Percentiles rank a stretch among this genome's conserved stretches.
Conservation (phyloP, 2,797 vertebrate species). For the Adrianichthys oophorus region DNA sequence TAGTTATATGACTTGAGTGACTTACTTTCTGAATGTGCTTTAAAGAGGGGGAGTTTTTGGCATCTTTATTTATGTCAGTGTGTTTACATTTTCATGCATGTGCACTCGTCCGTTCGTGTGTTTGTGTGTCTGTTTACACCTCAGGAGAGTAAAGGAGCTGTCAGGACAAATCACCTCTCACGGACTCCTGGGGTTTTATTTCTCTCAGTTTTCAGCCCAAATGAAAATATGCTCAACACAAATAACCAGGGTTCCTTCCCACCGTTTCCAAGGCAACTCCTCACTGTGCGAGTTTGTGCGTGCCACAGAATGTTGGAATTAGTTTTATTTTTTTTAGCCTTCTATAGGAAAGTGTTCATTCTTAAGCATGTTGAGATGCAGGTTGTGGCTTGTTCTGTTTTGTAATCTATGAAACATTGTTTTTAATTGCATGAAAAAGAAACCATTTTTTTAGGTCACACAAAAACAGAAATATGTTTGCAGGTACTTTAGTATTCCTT, state of each 20-base stretch:
- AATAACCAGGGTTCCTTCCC: constrained; percentile 77
- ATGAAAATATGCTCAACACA: constrained; percentile 78
- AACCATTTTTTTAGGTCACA: too few species aligned
- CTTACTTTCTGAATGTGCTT: constrained; percentile 50
- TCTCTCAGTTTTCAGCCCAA: constrained; percentile 71
- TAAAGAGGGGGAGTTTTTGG: constrained; percentile 18
- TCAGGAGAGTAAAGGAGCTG: constrained; percentile 69
- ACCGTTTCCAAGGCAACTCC: constrained; percentile 79
- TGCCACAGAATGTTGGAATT: constrained; percentile 33
- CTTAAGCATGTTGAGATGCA: not conserved
- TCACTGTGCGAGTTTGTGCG: constrained; percentile 51
- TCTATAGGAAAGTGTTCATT: constrained; percentile 9
- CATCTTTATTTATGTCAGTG: constrained; percentile 30
- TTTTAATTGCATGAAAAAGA: too few species aligned
- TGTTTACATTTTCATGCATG: constrained; percentile 27
- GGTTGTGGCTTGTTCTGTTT: not conserved
- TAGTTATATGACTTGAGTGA: constrained; percentile 47
- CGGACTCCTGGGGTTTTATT: constrained; percentile 61
- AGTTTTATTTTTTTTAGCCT: constrained; percentile 8
- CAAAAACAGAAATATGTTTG: too few species aligned
- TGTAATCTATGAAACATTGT: too few species aligned
- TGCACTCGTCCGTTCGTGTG: constrained; percentile 28
- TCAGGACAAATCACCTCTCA: constrained; percentile 72
- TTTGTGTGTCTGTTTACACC: constrained; percentile 50
- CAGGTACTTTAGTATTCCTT: too few species aligned